Base-by-base conservation (phyloP, 1,140 invertebrate genomes). In the Drosophila quadrilineata region DNA sequence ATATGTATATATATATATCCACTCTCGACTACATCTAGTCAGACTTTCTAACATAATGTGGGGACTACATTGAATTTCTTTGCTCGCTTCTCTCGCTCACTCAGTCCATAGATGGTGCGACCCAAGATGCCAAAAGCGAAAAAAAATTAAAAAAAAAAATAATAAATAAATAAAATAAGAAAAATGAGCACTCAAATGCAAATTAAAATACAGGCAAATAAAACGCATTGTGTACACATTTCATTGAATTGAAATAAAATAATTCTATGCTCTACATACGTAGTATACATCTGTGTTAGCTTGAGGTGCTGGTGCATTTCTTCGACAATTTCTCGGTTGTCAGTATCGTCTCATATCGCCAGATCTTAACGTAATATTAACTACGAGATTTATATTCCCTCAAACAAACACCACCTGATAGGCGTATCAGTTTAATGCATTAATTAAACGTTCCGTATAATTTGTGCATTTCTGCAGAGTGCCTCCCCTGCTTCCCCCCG, bases 31-130 rank as follows among this genome's bases (percentile, higher is more conserved):
- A 52, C 67, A 53, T 58, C 43, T 52, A 57, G 60, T 29, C 52
- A 53, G 57, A 31, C 49, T 53, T 45, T 60, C 36, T 56, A 36
- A 58, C 65, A 49, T 17, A 45, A 67, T 66, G 67, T 72, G 69
- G 69, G 64, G 69, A n/a, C n/a, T n/a, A n/a, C n/a, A n/a, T n/a
- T n/a, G 69, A 72, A 72, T 64, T 60, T 38, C 35, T 70, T 64
- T 64, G 52, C 52, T 62, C 63, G 43, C 58, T 69, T 48, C 43
- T 53, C 79, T 58, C 74, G 65, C 72, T 63, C 68, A 48, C 73
- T 70, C 77, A 74, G 79, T 41, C 79, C 79, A 79, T 85, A 85
- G 80, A 85, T 85, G 79, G 79, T 75, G 80, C 77, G 79, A 74
- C 58, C 52, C 65, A 73, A 64, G 36, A 41, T 66, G 66, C 49